Evolutionary conservation across 2,888 invertebrate genomes (phyloP).

Genomic region (Elmis aenea): DNA sequence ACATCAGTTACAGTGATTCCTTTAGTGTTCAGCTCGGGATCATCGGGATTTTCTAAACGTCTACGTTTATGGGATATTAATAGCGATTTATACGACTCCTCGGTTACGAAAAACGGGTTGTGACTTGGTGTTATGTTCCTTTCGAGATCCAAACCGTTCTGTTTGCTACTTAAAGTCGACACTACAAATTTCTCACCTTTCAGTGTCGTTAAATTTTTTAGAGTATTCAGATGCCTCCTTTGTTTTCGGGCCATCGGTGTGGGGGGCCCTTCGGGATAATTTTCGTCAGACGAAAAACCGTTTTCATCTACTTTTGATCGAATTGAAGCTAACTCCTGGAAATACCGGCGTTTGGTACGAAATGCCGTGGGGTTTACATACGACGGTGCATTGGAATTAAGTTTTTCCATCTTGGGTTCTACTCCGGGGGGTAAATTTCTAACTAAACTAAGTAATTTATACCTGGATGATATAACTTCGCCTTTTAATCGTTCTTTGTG

Average conservation of each 20-base stretch:
- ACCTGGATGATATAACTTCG: slow-evolving; percentile 70
- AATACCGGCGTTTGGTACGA: slow-evolving; percentile 47
- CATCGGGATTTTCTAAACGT: slow-evolving; percentile 65
- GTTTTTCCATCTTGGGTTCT: slow-evolving; percentile 37
- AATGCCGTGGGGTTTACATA: slow-evolving; percentile 41
- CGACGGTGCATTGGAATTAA: slow-evolving; percentile 35
- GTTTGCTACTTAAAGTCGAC: slow-evolving; percentile 46
- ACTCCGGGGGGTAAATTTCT: slow-evolving; percentile 61
- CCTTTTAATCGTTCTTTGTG: slow-evolving; percentile 61
- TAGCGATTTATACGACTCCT: slow-evolving; percentile 66
- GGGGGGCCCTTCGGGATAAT: slow-evolving; percentile 66
- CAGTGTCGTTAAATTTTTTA: slow-evolving; percentile 40
- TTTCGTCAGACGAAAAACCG: slow-evolving; percentile 66
- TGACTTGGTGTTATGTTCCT: slow-evolving; percentile 40
- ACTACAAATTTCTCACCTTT: slow-evolving; percentile 43
- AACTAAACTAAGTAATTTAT: slow-evolving; percentile 62
- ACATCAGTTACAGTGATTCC: slow-evolving; percentile 73
- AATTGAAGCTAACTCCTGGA: slow-evolving; percentile 66
- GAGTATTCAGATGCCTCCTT: slow-evolving; percentile 50
- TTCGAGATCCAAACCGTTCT: slow-evolving; percentile 44
- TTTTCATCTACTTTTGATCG: slow-evolving; percentile 65
- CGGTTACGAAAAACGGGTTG: slow-evolving; percentile 51
- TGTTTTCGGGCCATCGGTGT: slow-evolving; percentile 54
- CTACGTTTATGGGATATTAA: slow-evolving; percentile 66
- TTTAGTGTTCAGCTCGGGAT: slow-evolving; percentile 71